Base-by-base conservation (phyloP, 1,140 invertebrate genomes). In the Batillaria attramentaria region DNA sequence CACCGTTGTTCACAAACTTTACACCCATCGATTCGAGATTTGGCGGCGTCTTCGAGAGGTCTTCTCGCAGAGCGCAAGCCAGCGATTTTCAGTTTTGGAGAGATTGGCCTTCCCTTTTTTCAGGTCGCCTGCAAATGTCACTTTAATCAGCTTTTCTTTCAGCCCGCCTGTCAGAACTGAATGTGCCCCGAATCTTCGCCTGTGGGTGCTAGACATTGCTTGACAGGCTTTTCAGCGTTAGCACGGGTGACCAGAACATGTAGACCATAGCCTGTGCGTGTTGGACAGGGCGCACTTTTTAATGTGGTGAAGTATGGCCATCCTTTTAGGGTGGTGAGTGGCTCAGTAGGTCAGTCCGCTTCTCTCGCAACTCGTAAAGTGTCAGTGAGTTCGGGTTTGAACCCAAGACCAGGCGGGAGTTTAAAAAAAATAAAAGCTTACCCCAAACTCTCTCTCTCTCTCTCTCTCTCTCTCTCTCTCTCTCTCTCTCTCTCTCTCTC, bases 71-170 rank as follows among this genome's bases (percentile, higher is more conserved):
- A n/a, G n/a, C n/a, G n/a, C n/a, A n/a, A n/a, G n/a, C n/a, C 24
- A 31, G 57, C 57, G n/a, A 62, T n/a, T 62, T 62, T 62, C 10
- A 28, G 57, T 62, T 62, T 62, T 62, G n/a, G 3, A 62, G 57
- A 62, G n/a, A 62, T 62, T 18, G 57, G 24, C 33, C 57, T 28
- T 28, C 33, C 33, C 57, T n/a, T 62, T 31, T 28, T 28, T 31
- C n/a, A n/a, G 33, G 24, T 28, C n/a, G 10, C n/a, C 57, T 62
- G 57, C 57, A 62, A 31, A 62, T 62, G 57, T 62, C 57, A 31
- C 24, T 62, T 62, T 62, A 62, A 62, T 62, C 57, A 62, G 57
- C n/a, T 18, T n/a, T 62, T 31, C 33, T 62, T 62, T 62, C 57
- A 62, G n/a, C n/a, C 57, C 57, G 24, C n/a, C 57, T 16, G 10